Conservation (phyloP, 2,888 invertebrate genomes). For the Ernsta delagoae region DNA sequence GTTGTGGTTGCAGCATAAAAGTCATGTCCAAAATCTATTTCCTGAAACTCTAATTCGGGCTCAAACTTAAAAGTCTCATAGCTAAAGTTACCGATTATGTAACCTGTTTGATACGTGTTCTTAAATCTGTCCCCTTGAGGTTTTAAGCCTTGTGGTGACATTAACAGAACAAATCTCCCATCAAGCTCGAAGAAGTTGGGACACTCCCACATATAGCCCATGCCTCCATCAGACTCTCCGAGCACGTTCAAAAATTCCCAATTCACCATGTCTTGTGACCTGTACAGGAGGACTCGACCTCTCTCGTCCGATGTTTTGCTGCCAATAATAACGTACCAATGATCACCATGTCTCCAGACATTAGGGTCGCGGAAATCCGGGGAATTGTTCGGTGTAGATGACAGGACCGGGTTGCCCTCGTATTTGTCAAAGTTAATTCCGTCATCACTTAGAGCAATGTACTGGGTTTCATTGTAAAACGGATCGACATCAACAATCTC, state of each 20-base stretch:
- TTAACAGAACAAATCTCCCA: slow-evolving; percentile 69
- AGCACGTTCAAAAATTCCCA: slow-evolving; percentile 72
- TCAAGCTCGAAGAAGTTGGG: slow-evolving; percentile 79
- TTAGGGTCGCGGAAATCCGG: slow-evolving; percentile 82
- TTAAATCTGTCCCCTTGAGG: slow-evolving; percentile 72
- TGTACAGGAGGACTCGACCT: slow-evolving; percentile 71
- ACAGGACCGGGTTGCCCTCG: slow-evolving; percentile 70
- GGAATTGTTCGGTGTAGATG: slow-evolving; percentile 61
- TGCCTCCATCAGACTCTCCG: slow-evolving; percentile 64
- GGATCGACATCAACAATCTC: slow-evolving; percentile 54
- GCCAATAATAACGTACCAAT: slow-evolving; percentile 75
- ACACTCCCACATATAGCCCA: slow-evolving; percentile 83
- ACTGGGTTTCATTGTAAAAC: slow-evolving; percentile 67
- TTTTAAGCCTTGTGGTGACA: slow-evolving; percentile 75
- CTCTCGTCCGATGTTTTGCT: slow-evolving; percentile 63
- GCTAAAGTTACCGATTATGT: slow-evolving; percentile 72
- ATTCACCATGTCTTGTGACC: slow-evolving; percentile 64
- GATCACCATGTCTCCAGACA: slow-evolving; percentile 68
- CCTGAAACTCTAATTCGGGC: slow-evolving; percentile 67
- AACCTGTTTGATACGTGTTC: slow-evolving; percentile 70
- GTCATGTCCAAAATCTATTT: slow-evolving; percentile 77
- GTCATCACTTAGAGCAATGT: slow-evolving; percentile 69
- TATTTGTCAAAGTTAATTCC: slow-evolving; percentile 72
- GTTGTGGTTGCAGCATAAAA: slow-evolving; percentile 77
- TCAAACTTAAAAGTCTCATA: slow-evolving; percentile 70